Conservation (phyloP, 2,888 invertebrate species). For the Metopia argyrocephala region DNA sequence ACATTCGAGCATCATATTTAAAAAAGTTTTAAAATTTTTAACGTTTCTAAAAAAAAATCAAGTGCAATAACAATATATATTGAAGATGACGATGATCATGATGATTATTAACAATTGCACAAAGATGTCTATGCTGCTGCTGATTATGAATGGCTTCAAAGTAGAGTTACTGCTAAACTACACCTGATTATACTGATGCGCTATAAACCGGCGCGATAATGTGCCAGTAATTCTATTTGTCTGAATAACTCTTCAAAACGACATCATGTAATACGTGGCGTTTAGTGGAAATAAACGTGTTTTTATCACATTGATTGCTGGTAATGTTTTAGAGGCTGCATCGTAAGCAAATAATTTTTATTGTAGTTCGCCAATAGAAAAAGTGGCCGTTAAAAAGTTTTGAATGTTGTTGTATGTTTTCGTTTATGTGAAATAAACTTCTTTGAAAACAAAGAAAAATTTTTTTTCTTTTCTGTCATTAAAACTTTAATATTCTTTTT, state of each 20-base stretch:
- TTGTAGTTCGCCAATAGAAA: constrained; percentile 22
- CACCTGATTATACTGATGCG: neutral
- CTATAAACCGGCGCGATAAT: constrained; percentile 2
- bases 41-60: neutral
- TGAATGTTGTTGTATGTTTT: neutral
- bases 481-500: too few relatives aligned
- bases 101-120: neutral
- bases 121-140: neutral
- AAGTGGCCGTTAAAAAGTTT: constrained; percentile 19
- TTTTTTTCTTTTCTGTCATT: too few relatives aligned
- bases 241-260: neutral
- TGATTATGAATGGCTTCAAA: constrained; percentile 4
- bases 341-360: too few relatives aligned
- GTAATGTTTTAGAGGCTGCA: neutral
- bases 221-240: neutral
- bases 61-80: neutral
- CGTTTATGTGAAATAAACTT: too few relatives aligned
- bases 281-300: constrained; percentile 38
- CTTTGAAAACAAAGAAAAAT: too few relatives aligned
- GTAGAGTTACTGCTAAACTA: neutral
- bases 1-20: neutral
- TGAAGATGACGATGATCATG: neutral
- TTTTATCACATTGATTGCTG: constrained; percentile 3
- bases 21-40: neutral
- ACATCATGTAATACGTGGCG: constrained; percentile 15